These are phyloP conservation scores for Phaonia tiefii DNA, from an alignment of 2,888 invertebrate species.

Conservation along the genomic window DNA sequence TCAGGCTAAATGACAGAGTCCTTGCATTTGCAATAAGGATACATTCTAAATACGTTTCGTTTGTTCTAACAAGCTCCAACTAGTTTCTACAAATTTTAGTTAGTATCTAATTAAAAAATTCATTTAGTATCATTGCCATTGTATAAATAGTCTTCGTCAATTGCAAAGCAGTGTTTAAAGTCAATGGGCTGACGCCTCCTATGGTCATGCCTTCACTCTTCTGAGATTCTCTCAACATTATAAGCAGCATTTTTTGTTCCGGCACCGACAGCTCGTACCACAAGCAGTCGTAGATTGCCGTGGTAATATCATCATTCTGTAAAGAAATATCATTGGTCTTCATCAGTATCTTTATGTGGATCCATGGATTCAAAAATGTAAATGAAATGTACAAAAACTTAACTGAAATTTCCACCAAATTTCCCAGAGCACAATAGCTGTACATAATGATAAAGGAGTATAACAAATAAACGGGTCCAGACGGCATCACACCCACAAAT, in stretches of 20 bases:
- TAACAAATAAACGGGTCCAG: constrained; percentile 37
- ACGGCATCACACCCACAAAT: constrained; percentile 45
- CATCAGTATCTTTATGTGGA: no score
- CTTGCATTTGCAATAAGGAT: no score
- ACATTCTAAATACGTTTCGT: no score
- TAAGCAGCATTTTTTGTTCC: constrained; percentile 68
- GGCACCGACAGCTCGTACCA: constrained; percentile 70
- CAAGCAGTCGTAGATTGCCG: constrained; percentile 68
- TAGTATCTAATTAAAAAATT: constrained; percentile 47
- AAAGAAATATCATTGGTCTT: background rate
- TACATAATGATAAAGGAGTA: constrained; percentile 42
- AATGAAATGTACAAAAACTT: no score
- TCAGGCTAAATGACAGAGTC: no score
- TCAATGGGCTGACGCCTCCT: constrained; percentile 68
- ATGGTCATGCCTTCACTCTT: constrained; percentile 62
- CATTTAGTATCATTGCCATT: constrained; percentile 64
- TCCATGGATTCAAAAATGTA: no score
- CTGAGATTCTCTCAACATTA: constrained; percentile 71
- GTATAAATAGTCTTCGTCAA: constrained; percentile 70
- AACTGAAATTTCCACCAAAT: constrained; percentile 35
- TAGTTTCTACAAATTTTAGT: no score
- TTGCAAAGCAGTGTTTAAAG: constrained; percentile 69
- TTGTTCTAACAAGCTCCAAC: no score
- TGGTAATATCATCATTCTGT: constrained; percentile 69
- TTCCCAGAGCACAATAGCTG: constrained; percentile 44